Evolutionary conservation across 2,888 invertebrate genomes (phyloP).

Genomic region (Lithosia quadra): DNA sequence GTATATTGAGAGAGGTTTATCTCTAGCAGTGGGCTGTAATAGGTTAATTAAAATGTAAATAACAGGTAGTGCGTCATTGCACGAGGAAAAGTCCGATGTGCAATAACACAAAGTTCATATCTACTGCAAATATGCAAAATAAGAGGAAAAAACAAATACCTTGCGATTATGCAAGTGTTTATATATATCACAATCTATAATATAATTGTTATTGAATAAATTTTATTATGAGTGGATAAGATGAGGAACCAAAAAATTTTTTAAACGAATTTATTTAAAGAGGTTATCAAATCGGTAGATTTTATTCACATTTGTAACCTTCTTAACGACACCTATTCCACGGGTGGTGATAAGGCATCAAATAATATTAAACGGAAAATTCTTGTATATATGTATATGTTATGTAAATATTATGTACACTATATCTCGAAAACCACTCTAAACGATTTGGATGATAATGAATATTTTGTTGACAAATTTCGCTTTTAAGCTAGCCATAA

Average conservation of each 20-base stretch:
- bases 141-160: slow-evolving; percentile 4
- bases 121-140: background rate
- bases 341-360: background rate
- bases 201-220: too few relatives aligned
- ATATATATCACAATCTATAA: too few relatives aligned
- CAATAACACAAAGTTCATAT: background rate
- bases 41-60: background rate
- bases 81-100: background rate
- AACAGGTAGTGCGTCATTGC: slow-evolving; percentile 1
- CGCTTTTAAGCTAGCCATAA: background rate
- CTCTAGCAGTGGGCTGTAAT: background rate
- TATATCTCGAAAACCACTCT: background rate
- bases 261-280: too few relatives aligned
- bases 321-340: too few relatives aligned
- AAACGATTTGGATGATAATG: background rate
- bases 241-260: too few relatives aligned
- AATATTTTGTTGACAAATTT: background rate
- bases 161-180: background rate
- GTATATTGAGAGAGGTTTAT: background rate
- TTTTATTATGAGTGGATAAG: too few relatives aligned
- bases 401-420: background rate
- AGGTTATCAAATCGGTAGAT: too few relatives aligned
- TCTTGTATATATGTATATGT: background rate
- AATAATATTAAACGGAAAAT: background rate
- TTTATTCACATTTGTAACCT: too few relatives aligned